Evolutionary conservation across 2,888 invertebrate species (phyloP).

Genomic region (Heliconius cydno): DNA sequence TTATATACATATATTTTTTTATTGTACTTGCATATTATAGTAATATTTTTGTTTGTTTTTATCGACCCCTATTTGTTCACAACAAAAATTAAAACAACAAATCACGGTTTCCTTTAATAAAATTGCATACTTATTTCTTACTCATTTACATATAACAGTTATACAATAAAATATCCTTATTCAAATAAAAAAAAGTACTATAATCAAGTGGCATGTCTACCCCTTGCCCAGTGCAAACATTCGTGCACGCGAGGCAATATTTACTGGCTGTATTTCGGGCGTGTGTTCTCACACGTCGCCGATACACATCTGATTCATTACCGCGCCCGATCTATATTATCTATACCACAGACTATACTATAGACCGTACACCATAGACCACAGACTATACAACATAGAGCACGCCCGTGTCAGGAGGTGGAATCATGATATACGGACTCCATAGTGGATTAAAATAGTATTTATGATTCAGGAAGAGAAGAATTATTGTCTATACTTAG

Average conservation of each 20-base stretch:
- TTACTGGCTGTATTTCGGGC: slow-evolving; percentile 81
- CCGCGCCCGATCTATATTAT: slow-evolving; percentile 71
- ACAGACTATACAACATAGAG: slow-evolving; percentile 38
- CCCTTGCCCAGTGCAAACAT: slow-evolving; percentile 48
- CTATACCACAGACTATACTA: slow-evolving; percentile 51
- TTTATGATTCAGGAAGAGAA: slow-evolving; percentile 33
- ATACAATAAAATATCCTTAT: too few relatives aligned
- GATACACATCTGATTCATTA: slow-evolving; percentile 84
- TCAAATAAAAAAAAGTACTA: too few relatives aligned
- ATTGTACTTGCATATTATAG: too few relatives aligned
- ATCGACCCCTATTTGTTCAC: too few relatives aligned
- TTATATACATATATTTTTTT: too few relatives aligned
- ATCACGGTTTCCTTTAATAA: too few relatives aligned
- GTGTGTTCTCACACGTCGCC: slow-evolving; percentile 82
- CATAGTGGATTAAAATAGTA: slow-evolving; percentile 36
- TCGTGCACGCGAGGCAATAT: slow-evolving; percentile 79
- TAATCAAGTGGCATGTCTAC: slow-evolving; percentile 54
- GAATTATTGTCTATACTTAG: slow-evolving; percentile 29
- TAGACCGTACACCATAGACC: slow-evolving; percentile 43
- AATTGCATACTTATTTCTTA: too few relatives aligned
- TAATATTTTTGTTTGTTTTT: too few relatives aligned
- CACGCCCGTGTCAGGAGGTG: slow-evolving; percentile 46
- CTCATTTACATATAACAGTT: too few relatives aligned
- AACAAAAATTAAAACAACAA: too few relatives aligned
- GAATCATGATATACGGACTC: slow-evolving; percentile 45